These are phyloP conservation scores for Arenicola marina DNA, from an alignment of 2,888 invertebrate species.

Conservation along the genomic window DNA sequence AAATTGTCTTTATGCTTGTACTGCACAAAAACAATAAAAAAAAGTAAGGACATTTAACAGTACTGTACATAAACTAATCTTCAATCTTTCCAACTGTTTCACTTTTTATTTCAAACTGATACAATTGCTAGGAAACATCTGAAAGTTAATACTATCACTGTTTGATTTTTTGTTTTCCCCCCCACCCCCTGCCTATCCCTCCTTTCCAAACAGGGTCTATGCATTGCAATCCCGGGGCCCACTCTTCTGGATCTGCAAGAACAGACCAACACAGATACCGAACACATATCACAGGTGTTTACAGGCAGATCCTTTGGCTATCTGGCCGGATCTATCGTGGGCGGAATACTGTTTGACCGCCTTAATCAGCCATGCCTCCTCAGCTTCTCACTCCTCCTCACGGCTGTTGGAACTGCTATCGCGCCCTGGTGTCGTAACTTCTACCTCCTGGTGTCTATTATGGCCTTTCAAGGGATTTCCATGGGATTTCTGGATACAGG, in stretches of 20 bases:
- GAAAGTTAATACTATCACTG: too few relatives aligned
- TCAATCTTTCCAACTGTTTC: too few relatives aligned
- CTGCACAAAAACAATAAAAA: too few relatives aligned
- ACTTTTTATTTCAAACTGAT: too few relatives aligned
- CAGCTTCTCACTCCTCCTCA: constrained; percentile 56
- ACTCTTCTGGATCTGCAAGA: constrained; percentile 59
- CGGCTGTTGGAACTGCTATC: constrained; percentile 57
- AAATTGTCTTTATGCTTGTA: too few relatives aligned
- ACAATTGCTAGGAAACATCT: too few relatives aligned
- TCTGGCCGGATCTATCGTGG: constrained; percentile 59
- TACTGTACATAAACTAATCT: too few relatives aligned
- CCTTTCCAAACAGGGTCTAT: constrained; percentile 55
- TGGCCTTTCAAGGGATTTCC: constrained; percentile 58
- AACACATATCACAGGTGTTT: constrained; percentile 58
- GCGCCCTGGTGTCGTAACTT: constrained; percentile 60
- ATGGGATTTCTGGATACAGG: constrained; percentile 61
- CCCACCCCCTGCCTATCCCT: neutral
- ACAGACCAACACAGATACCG: constrained; percentile 47
- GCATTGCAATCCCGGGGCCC: constrained; percentile 62
- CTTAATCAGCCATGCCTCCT: constrained; percentile 60
- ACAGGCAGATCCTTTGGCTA: constrained; percentile 61
- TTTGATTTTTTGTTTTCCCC: neutral
- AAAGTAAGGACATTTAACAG: too few relatives aligned
- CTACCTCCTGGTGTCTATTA: constrained; percentile 49
- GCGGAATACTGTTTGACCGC: constrained; percentile 55